A percentile compares a stretch with the other conserved stretches of the same genome.
phyloP scores from a whole-genome alignment of 2,888 invertebrate genomes.

The Dorcus parallelipipedus region DNA sequence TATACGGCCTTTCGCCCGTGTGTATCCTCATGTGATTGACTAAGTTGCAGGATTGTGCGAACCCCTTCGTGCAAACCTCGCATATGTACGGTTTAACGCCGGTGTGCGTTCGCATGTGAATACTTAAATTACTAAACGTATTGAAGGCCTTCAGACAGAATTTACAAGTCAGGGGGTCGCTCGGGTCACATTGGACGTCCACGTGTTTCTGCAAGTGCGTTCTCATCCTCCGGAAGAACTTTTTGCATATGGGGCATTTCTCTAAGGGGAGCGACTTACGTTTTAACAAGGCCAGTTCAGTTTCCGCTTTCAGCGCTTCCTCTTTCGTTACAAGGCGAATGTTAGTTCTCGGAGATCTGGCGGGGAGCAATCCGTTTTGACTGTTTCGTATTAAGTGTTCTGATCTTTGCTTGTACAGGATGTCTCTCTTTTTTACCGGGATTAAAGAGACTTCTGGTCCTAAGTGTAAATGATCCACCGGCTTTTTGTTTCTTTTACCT shows the following conservation, averaged over 20 bases:
- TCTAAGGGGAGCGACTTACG: conserved; percentile 44
- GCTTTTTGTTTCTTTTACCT: background rate
- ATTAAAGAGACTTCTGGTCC: conserved; percentile 25
- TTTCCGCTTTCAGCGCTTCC: conserved; percentile 32
- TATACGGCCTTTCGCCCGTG: conserved; percentile 46
- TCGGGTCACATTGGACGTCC: conserved; percentile 32
- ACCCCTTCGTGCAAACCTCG: conserved; percentile 44
- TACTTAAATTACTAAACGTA: conserved; percentile 42
- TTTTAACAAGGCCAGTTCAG: conserved; percentile 36
- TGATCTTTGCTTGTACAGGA: background rate
- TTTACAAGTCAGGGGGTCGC: conserved; percentile 36
- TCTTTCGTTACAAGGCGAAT: conserved; percentile 39
- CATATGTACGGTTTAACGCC: conserved; percentile 44
- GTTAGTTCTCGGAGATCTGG: conserved; percentile 30
- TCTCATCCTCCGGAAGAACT: conserved; percentile 47
- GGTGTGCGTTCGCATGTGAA: conserved; percentile 46
- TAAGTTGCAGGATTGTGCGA: conserved; percentile 47
- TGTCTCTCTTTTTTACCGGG: conserved; percentile 17
- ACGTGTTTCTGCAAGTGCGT: conserved; percentile 49
- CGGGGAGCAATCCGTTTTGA: background rate
- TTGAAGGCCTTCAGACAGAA: conserved; percentile 41
- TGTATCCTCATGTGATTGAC: conserved; percentile 47
- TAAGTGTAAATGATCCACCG: background rate
- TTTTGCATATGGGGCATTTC: conserved; percentile 47
- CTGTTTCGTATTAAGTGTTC: conserved; percentile 1